Percentiles rank a stretch among this genome's conserved stretches.
Evolutionary conservation across 2,797 vertebrate species (phyloP).

Genomic region (Catostomus latipinnis): DNA sequence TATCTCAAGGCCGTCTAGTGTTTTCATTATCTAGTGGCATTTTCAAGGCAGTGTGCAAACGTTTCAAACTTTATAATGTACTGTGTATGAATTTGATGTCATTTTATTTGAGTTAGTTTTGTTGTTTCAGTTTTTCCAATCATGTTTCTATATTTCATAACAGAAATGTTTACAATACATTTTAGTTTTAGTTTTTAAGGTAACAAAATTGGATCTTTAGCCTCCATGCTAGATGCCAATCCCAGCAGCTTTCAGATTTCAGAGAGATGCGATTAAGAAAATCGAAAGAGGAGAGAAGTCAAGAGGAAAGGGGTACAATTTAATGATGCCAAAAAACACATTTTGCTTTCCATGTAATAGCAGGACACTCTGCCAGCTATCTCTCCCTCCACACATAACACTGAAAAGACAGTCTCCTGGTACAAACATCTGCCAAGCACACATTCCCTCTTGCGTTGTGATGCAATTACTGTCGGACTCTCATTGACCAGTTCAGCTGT

Average conservation of each 20-base stretch:
- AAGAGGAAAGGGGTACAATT: not conserved
- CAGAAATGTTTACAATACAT: too few relatives aligned
- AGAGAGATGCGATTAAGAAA: not conserved
- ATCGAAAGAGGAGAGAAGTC: not conserved
- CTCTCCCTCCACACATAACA: not conserved
- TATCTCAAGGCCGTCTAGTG: too few relatives aligned
- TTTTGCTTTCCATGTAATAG: conserved; percentile 8
- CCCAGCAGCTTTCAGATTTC: not conserved
- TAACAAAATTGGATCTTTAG: too few relatives aligned
- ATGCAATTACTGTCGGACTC: conserved; percentile 42
- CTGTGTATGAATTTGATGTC: too few relatives aligned
- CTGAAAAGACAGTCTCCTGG: not conserved
- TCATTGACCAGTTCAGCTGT: conserved; percentile 13
- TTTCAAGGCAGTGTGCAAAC: too few relatives aligned
- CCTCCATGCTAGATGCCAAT: conserved; percentile 3
- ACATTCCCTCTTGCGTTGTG: not conserved
- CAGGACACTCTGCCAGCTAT: not conserved
- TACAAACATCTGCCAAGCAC: not conserved
- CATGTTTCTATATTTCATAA: too few relatives aligned
- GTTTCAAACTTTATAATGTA: too few relatives aligned
- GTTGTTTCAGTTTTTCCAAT: too few relatives aligned
- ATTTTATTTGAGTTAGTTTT: too few relatives aligned
- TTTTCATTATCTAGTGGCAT: too few relatives aligned
- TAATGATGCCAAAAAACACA: conserved; percentile 9
- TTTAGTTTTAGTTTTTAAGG: too few relatives aligned